phyloP scores from a whole-genome alignment of 2,113 vertebrate genomes.

The Erythrocebus patas region DNA sequence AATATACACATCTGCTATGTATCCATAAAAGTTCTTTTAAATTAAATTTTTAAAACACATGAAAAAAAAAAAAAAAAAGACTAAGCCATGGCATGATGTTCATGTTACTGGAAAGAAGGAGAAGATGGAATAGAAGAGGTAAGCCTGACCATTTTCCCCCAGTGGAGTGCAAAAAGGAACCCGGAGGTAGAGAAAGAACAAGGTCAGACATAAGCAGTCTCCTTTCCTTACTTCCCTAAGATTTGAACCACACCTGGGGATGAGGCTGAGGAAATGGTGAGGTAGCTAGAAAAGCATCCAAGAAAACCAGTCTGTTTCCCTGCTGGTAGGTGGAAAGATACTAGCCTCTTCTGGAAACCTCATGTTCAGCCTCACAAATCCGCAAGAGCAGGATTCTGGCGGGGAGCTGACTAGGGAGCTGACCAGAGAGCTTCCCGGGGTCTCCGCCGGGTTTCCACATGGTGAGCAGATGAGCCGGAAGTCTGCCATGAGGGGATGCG shows the following conservation, averaged over 20 bases:
- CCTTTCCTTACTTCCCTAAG: not conserved
- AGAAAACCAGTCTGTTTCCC: not conserved
- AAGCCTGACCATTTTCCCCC: not conserved
- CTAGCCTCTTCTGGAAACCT: not conserved
- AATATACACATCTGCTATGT: no score
- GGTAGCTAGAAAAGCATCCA: not conserved
- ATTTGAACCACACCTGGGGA: not conserved
- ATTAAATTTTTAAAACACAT: no score
- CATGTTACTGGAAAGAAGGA: not conserved
- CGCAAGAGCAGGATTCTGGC: no score
- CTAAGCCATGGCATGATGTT: not conserved
- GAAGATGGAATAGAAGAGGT: not conserved
- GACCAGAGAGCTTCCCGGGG: no score
- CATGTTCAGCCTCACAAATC: not conserved
- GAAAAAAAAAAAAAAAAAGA: no score
- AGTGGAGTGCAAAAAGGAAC: not conserved
- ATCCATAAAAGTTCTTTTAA: no score
- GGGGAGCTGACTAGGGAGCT: no score
- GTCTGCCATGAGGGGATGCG: fast-evolving
- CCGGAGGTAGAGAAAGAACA: not conserved
- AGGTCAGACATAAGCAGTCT: not conserved
- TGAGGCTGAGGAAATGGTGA: not conserved
- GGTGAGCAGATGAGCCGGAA: not conserved
- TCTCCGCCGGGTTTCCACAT: not conserved
- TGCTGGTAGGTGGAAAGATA: not conserved